phyloP scores from a whole-genome alignment of 2,888 invertebrate genomes.

The Eupithecia subumbrata region DNA sequence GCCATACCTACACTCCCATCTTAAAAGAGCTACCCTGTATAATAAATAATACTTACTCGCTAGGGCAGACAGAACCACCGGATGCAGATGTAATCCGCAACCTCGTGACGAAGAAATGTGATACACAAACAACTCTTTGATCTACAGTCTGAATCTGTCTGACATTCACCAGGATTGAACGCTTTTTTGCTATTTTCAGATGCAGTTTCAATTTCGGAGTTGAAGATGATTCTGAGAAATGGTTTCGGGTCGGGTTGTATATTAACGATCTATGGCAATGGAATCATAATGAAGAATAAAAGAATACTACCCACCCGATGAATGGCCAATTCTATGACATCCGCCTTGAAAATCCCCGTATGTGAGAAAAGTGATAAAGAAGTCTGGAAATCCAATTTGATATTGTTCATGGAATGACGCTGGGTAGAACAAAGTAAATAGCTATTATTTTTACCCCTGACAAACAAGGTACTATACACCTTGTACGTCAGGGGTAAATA shows the following conservation, averaged over 20 bases:
- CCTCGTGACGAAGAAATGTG: constrained; percentile 57
- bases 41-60: constrained; percentile 1
- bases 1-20: no score
- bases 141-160: constrained; percentile 49
- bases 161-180: constrained; percentile 54
- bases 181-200: constrained; percentile 26
- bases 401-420: no score
- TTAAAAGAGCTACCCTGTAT: neutral
- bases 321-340: neutral
- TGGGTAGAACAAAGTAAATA: neutral
- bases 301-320: neutral
- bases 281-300: neutral
- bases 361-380: neutral
- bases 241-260: neutral
- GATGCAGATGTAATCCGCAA: constrained; percentile 63
- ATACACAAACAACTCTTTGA: constrained; percentile 69
- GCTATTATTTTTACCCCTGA: neutral
- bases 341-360: neutral
- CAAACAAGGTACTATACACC: no score
- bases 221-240: neutral
- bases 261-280: neutral
- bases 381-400: neutral
- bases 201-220: constrained; percentile 23
- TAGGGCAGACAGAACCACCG: constrained; percentile 56
- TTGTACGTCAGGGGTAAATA: no score